Evolutionary conservation across 2,888 invertebrate species (phyloP).

Genomic region (Parnassius glacialis): DNA sequence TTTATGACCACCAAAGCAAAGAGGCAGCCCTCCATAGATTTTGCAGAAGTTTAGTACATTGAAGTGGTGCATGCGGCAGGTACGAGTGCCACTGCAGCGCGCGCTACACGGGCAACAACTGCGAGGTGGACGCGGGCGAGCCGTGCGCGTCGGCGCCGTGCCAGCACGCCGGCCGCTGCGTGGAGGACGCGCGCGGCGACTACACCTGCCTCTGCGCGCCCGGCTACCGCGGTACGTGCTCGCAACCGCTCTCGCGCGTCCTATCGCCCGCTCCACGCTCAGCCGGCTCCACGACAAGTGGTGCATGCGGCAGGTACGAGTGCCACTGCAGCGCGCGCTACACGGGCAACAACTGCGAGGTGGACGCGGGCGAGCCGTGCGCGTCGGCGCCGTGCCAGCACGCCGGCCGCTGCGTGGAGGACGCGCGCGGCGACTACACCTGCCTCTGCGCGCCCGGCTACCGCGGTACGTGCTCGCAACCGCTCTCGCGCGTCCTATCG

Average conservation of each 20-base stretch:
- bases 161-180: constrained; percentile 86
- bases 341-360: constrained; percentile 93
- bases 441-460: too few relatives aligned
- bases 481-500: too few relatives aligned
- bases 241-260: too few relatives aligned
- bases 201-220: constrained; percentile 86
- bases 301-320: constrained; percentile 79
- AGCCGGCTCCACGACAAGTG: too few relatives aligned
- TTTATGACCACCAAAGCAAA: too few relatives aligned
- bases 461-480: too few relatives aligned
- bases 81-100: constrained; percentile 93
- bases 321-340: constrained; percentile 92
- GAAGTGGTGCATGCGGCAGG: constrained; percentile 40
- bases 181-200: constrained; percentile 83
- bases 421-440: too few relatives aligned
- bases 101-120: constrained; percentile 92
- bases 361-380: constrained; percentile 89
- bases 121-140: constrained; percentile 89
- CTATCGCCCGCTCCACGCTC: too few relatives aligned
- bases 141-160: constrained; percentile 87
- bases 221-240: constrained; percentile 81
- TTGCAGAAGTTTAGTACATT: too few relatives aligned
- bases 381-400: constrained; percentile 65
- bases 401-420: too few relatives aligned
- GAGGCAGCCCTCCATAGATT: too few relatives aligned